A percentile compares a stretch with the other conserved stretches of the same genome.
Conservation (phyloP, 2,888 invertebrate genomes). For the Chloroclystis v-ata region DNA sequence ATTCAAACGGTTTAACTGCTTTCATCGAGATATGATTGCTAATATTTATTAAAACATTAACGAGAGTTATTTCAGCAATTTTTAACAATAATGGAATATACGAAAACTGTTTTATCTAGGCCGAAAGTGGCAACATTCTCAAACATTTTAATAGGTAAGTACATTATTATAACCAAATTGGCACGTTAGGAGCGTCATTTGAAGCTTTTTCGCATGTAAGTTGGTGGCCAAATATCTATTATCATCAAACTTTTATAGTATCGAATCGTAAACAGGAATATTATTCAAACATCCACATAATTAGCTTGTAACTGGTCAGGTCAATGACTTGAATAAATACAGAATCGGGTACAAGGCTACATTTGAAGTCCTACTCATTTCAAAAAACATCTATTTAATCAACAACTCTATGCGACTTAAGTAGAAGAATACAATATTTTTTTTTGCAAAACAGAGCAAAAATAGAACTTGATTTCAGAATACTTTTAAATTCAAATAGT, state of each 20-base stretch:
- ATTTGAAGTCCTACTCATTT: too few species aligned
- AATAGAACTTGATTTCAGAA: too few species aligned
- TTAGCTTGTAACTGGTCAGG: too few species aligned
- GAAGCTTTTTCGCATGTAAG: constrained; percentile 13
- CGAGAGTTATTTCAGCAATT: too few species aligned
- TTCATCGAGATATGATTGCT: neutral
- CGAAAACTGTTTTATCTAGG: constrained; percentile 8
- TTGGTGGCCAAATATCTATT: neutral
- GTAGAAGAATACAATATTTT: too few species aligned
- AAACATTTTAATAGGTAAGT: neutral
- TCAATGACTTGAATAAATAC: too few species aligned
- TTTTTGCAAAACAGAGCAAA: too few species aligned
- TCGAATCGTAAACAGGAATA: neutral
- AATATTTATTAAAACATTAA: constrained; percentile 1
- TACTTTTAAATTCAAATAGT: too few species aligned
- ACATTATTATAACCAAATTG: constrained; percentile 23
- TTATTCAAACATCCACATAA: neutral
- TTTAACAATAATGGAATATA: constrained; percentile 10
- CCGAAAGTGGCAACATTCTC: constrained; percentile 11
- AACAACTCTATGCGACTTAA: too few species aligned
- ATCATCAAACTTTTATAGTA: neutral
- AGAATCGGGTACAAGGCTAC: too few species aligned
- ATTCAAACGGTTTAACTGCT: neutral
- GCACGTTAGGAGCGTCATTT: constrained; percentile 28
- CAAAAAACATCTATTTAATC: too few species aligned